A percentile compares a stretch with the other conserved stretches of the same genome.
phyloP scores from a whole-genome alignment of 2,113 vertebrate genomes.

The Callospermophilus lateralis region DNA sequence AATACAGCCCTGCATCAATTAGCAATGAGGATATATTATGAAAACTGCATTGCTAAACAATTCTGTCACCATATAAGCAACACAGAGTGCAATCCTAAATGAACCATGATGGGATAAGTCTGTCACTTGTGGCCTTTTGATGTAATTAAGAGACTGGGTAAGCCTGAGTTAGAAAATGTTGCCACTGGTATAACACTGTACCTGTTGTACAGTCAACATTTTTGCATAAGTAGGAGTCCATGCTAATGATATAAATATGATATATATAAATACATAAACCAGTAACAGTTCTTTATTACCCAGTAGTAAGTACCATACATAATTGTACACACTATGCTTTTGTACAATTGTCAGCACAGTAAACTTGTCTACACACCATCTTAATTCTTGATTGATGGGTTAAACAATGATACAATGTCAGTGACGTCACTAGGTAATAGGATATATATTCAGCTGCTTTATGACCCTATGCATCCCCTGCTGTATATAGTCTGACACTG shows the following conservation, averaged over 20 bases:
- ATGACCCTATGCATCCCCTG: not conserved
- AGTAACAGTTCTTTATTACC: not conserved
- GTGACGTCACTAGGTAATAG: not conserved
- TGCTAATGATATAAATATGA: not conserved
- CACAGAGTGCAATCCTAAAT: not conserved
- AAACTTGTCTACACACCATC: not conserved
- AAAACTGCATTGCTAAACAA: not conserved
- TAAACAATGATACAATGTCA: too few relatives aligned
- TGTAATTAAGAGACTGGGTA: not conserved
- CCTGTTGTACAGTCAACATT: not conserved
- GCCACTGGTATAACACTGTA: accelerated
- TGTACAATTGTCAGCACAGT: not conserved
- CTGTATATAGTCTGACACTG: not conserved
- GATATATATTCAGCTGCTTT: not conserved
- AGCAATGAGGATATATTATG: not conserved
- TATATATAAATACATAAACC: not conserved
- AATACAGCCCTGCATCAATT: not conserved
- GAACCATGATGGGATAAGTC: not conserved
- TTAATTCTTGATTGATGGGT: not conserved
- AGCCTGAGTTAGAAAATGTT: not conserved
- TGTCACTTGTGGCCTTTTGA: not conserved
- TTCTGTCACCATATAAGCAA: not conserved
- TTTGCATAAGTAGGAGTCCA: not conserved
- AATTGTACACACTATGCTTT: not conserved
- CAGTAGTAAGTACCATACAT: not conserved